Percentiles rank a stretch among this genome's conserved stretches.
Evolutionary conservation across 2,888 invertebrate genomes (phyloP).

Genomic region (Zaprionus obscuricornis): DNA sequence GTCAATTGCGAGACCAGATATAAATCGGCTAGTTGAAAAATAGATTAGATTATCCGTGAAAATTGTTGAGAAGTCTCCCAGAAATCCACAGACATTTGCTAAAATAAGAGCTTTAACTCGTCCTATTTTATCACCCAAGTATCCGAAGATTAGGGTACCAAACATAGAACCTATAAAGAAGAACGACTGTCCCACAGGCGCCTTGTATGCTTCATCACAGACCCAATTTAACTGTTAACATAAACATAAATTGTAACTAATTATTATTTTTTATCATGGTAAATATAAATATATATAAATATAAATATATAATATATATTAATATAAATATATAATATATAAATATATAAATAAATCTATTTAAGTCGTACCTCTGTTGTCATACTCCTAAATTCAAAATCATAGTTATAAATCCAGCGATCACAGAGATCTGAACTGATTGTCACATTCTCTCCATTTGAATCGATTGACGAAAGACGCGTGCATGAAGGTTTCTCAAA

Average conservation of each 20-base stretch:
- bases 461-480: constrained; percentile 53
- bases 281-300: too few relatives aligned
- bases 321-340: too few relatives aligned
- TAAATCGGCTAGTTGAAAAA: constrained; percentile 84
- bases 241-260: too few relatives aligned
- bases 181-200: constrained; percentile 85
- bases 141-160: constrained; percentile 84
- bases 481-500: constrained; percentile 78
- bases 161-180: constrained; percentile 86
- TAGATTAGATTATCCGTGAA: constrained; percentile 82
- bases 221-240: constrained; percentile 85
- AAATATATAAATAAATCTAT: too few relatives aligned
- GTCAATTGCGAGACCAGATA: constrained; percentile 85
- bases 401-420: constrained; percentile 85
- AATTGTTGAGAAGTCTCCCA: constrained; percentile 84
- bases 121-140: constrained; percentile 84
- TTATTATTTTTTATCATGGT: too few relatives aligned
- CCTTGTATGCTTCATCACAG: constrained; percentile 85
- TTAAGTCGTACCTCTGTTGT: constrained; percentile 85
- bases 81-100: constrained; percentile 84
- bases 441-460: constrained; percentile 54
- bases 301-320: neutral
- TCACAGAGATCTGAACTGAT: constrained; percentile 77
- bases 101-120: constrained; percentile 84
- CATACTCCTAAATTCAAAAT: constrained; percentile 85